Conservation (phyloP, 2,797 vertebrate genomes). For the Halcyon chelicuti region DNA sequence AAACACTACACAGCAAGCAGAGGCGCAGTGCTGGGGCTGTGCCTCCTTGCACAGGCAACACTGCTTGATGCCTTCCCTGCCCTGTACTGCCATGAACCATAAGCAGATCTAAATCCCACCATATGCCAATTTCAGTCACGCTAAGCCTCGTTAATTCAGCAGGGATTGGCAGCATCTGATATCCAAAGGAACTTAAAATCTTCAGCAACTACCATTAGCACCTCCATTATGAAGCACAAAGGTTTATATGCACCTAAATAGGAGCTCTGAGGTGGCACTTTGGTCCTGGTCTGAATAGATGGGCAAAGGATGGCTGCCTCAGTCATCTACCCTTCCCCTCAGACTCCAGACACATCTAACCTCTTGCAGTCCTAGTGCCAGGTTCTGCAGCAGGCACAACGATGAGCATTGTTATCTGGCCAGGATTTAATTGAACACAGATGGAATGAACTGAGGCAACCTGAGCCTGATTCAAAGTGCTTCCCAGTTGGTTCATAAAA, state of each 20-base stretch:
- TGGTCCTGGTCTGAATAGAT: not conserved
- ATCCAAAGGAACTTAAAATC: not conserved
- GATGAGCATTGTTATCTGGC: not conserved
- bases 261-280: not conserved
- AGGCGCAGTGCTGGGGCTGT: not conserved
- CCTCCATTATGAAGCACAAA: not conserved
- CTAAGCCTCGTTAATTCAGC: slow-evolving; percentile 5
- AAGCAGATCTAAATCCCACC: not conserved
- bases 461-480: not conserved
- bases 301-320: not conserved
- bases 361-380: not conserved
- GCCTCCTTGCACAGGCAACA: not conserved
- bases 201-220: not conserved
- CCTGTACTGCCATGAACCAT: not conserved
- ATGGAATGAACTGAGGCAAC: slow-evolving; percentile 11
- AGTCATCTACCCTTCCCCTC: not conserved
- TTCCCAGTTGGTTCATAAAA: not conserved
- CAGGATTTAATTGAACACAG: slow-evolving; percentile 31
- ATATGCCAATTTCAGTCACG: not conserved
- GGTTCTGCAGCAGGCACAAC: rapidly evolving
- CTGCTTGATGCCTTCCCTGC: not conserved
- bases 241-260: not conserved
- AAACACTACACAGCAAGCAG: not conserved
- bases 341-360: not conserved
- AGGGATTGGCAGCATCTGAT: not conserved